Percentiles rank a stretch among this genome's conserved stretches.
These are phyloP conservation scores for Channa maculata DNA, from an alignment of 2,113 vertebrate species.

Conservation along the genomic window DNA sequence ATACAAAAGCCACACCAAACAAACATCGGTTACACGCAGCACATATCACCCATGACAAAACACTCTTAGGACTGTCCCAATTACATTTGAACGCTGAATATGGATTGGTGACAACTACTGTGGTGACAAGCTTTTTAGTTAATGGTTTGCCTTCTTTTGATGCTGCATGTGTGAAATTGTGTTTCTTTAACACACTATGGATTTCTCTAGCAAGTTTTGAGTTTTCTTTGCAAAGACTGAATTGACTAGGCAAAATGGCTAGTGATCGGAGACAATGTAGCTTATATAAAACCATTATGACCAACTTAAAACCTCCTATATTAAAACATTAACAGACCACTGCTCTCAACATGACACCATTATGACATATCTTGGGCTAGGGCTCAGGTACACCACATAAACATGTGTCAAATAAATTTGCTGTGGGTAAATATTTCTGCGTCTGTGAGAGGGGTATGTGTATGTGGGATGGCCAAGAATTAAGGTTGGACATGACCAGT, in stretches of 20 bases:
- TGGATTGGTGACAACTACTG: too few relatives aligned
- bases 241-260: constrained; percentile 26
- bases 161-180: too few relatives aligned
- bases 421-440: constrained; percentile 87
- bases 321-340: constrained; percentile 64
- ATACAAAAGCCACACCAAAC: background rate
- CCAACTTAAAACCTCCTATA: constrained; percentile 55
- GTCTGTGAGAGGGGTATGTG: constrained; percentile 79
- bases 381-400: constrained; percentile 64
- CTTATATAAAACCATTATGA: constrained; percentile 66
- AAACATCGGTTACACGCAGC: too few relatives aligned
- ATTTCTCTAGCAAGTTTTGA: background rate
- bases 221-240: constrained; percentile 43
- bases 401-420: constrained; percentile 84
- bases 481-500: constrained; percentile 87
- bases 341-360: constrained; percentile 56
- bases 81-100: too few relatives aligned
- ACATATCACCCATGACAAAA: too few relatives aligned
- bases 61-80: too few relatives aligned
- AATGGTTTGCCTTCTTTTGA: too few relatives aligned
- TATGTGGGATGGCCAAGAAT: constrained; percentile 69
- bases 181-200: too few relatives aligned
- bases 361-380: constrained; percentile 49
- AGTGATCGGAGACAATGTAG: constrained; percentile 38
- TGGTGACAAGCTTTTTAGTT: too few relatives aligned